Evolutionary conservation across 2,888 invertebrate species (phyloP), one percentile per base, ranked within the genome.

Genomic region (Lathronympha strigana): DNA sequence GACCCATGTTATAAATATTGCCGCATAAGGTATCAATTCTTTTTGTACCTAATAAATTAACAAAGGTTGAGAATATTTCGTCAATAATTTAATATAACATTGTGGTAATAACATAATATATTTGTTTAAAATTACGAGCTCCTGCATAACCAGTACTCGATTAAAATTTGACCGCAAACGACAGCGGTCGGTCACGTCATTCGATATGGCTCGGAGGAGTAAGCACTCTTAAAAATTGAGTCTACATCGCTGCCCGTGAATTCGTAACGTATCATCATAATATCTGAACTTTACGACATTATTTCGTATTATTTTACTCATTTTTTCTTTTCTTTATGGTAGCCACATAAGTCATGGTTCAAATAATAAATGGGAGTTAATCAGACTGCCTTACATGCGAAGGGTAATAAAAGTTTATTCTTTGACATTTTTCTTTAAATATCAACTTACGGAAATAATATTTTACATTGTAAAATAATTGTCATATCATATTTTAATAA

Each of bases 291-390:
- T 57, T 31, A 57, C 15, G 31, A 49, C 49, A 49, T 40, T 55
- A 28, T 55, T 47, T 49, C 55, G 11, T 31, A 38, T 43, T 19
- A 50, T 57, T 57, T 63, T 31, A 17, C 55, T 17, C 40, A 28
- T 49, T 17, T 54, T 51, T 54, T 19, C 19, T 28, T 49, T 13
- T 47, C 28, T 57, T 19, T 47, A 47, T 38, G 54, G 25, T 45
- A 15, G 49, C 40, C 21, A 25, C 57, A 57, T 63, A 23, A 57
- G 33, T 57, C 57, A 50, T 25, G 49, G 40, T 49, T 57, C 38
- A 57, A 54, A 54, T 62, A 62, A 63, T 23, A 63, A 63, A 63
- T 63, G 55, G 17, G 63, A 63, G 49, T 63, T 49, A 63, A 63
- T 63, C 62, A 63, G 47, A 28, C 49, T 38, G 63, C 63, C 38